phyloP scores from a whole-genome alignment of 2,113 vertebrate species.

The Passer montanus region DNA sequence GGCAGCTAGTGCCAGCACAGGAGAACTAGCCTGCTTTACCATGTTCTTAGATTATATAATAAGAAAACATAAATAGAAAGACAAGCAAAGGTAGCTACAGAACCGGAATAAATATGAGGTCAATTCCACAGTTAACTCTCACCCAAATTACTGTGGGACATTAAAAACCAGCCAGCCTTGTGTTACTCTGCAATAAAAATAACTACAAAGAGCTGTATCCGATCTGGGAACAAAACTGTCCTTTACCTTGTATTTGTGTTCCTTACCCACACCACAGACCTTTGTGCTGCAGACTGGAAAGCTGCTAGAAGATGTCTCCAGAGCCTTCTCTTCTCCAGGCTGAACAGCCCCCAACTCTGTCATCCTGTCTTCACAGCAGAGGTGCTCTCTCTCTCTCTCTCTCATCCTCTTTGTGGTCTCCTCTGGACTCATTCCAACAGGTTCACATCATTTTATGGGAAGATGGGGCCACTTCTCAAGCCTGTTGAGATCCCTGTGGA shows the following conservation, averaged over 20 bases:
- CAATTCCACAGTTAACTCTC: background rate
- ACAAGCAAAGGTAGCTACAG: background rate
- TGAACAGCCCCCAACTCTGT: background rate
- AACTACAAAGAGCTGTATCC: background rate
- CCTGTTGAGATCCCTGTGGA: background rate
- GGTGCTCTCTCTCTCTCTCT: background rate
- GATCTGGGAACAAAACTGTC: background rate
- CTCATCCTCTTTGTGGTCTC: background rate
- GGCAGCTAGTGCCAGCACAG: background rate
- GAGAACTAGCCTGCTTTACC: background rate
- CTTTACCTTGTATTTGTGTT: background rate
- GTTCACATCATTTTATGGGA: background rate
- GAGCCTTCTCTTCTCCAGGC: background rate
- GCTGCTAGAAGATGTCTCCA: background rate
- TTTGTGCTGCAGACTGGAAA: background rate
- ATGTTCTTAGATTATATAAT: background rate
- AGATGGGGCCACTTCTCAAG: too few species aligned
- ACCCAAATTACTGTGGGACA: background rate
- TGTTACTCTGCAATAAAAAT: background rate
- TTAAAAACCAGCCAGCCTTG: background rate
- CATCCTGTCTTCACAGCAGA: background rate
- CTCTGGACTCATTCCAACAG: background rate
- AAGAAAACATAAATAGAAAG: background rate
- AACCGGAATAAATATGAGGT: constrained; percentile 2
- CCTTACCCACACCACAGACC: background rate